phyloP scores from a whole-genome alignment of 2,113 vertebrate genomes.

The Glaucomys volans region DNA sequence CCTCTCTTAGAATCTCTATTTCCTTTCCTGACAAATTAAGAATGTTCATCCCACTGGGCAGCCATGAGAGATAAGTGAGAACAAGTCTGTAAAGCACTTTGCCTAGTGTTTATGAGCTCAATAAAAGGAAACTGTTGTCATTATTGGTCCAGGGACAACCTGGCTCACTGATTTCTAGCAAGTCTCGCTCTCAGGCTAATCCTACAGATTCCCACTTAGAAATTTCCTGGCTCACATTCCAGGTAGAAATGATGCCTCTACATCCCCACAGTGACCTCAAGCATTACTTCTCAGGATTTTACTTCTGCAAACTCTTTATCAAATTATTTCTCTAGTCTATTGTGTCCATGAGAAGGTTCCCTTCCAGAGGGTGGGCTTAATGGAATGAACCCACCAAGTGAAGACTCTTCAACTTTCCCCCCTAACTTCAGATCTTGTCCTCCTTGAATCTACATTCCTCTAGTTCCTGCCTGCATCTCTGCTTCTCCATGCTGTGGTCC shows the following conservation, averaged over 20 bases:
- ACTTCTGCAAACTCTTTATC: neutral
- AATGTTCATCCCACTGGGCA: too few relatives aligned
- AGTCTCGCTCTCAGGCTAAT: neutral
- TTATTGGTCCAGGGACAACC: neutral
- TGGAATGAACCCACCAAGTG: neutral
- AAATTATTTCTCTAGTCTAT: neutral
- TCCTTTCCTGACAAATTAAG: neutral
- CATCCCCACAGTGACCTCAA: neutral
- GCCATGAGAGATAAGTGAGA: neutral
- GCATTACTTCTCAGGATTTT: neutral
- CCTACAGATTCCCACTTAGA: neutral
- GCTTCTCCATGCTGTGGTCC: rapidly evolving
- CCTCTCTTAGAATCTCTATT: neutral
- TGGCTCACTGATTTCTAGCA: neutral
- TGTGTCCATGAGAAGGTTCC: neutral
- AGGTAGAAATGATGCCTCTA: neutral
- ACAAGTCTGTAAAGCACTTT: neutral
- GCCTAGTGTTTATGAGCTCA: neutral
- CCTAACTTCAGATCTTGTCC: too few relatives aligned
- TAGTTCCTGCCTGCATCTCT: neutral
- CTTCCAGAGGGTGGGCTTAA: too few relatives aligned
- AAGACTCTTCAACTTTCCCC: neutral
- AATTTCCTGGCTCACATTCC: neutral
- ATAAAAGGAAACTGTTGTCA: neutral
- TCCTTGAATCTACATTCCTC: neutral